Percentiles rank a stretch among this genome's conserved stretches.
Evolutionary conservation across 2,113 vertebrate genomes (phyloP).

Genomic region (Donacobius atricapilla): DNA sequence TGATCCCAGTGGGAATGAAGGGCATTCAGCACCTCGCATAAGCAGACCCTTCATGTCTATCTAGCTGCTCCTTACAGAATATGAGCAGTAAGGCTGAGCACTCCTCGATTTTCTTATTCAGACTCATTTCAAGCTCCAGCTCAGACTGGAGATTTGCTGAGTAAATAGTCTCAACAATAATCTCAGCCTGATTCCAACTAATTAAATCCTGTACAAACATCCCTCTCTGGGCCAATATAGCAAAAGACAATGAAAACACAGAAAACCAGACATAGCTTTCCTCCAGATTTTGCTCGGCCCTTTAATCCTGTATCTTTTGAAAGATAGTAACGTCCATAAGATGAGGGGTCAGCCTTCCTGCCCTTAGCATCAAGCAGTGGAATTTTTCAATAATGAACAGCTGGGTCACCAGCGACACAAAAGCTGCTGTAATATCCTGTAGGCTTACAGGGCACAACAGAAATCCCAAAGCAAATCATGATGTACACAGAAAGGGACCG

Average conservation of each 20-base stretch:
- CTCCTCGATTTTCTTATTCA: slow-evolving; percentile 70
- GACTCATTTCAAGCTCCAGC: slow-evolving; percentile 81
- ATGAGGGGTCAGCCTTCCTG: slow-evolving; percentile 85
- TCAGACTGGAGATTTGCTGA: slow-evolving; percentile 88
- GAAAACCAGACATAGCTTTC: slow-evolving; percentile 78
- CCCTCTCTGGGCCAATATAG: slow-evolving; percentile 84
- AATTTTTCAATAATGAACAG: slow-evolving; percentile 99
- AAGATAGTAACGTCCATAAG: slow-evolving; percentile 90
- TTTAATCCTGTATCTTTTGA: slow-evolving; percentile 97
- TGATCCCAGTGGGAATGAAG: slow-evolving; percentile 26
- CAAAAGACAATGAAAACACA: slow-evolving; percentile 79
- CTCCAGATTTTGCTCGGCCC: slow-evolving; percentile 83
- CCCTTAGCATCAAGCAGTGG: slow-evolving; percentile 88
- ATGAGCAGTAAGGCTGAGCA: slow-evolving; percentile 3
- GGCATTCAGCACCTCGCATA: neutral
- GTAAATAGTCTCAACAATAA: slow-evolving; percentile 92
- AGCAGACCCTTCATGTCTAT: neutral
- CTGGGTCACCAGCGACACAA: slow-evolving; percentile 94
- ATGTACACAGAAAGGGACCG: slow-evolving; percentile 81
- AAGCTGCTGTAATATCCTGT: slow-evolving; percentile 94
- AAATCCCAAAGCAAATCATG: slow-evolving; percentile 77
- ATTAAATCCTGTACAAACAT: slow-evolving; percentile 98
- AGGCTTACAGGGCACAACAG: slow-evolving; percentile 72
- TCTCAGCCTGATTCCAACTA: slow-evolving; percentile 89
- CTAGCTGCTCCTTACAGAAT: slow-evolving; percentile 9